These are phyloP conservation scores for Antheraea assamensis DNA, from an alignment of 2,888 invertebrate species.

Conservation along the genomic window DNA sequence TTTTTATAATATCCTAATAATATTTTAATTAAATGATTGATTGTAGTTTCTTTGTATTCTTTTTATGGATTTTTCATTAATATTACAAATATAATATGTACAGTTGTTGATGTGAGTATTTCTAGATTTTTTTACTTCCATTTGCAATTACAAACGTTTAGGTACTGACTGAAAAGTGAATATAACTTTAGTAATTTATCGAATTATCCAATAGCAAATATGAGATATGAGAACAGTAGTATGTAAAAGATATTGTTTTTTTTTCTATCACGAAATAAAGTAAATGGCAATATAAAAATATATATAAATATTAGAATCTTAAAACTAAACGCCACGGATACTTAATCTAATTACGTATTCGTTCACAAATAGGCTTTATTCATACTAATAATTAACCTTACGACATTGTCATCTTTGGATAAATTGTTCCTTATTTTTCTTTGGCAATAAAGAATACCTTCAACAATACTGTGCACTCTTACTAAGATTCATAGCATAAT, in stretches of 20 bases:
- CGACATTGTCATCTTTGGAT: background rate
- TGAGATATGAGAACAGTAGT: background rate
- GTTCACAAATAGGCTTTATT: slow-evolving; percentile 22
- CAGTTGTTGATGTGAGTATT: background rate
- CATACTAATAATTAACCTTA: slow-evolving; percentile 3
- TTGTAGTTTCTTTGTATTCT: background rate
- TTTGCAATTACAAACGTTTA: background rate
- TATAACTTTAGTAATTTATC: background rate
- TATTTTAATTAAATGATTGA: background rate
- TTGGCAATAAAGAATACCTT: slow-evolving; percentile 14
- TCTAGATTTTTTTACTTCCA: background rate
- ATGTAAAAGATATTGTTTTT: background rate
- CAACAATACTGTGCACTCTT: background rate
- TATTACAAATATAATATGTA: background rate
- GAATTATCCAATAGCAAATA: background rate
- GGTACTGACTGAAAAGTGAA: background rate
- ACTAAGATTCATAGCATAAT: background rate
- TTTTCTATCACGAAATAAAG: background rate
- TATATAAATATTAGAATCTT: background rate
- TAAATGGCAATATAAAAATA: background rate
- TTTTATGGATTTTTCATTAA: too few relatives aligned
- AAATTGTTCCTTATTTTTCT: background rate
- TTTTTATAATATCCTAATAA: too few relatives aligned
- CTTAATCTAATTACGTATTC: slow-evolving; percentile 36
- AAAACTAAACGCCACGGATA: slow-evolving; percentile 9